Base-by-base conservation (phyloP, 2,113 vertebrate species). In the Brienomyrus brachyistius region DNA sequence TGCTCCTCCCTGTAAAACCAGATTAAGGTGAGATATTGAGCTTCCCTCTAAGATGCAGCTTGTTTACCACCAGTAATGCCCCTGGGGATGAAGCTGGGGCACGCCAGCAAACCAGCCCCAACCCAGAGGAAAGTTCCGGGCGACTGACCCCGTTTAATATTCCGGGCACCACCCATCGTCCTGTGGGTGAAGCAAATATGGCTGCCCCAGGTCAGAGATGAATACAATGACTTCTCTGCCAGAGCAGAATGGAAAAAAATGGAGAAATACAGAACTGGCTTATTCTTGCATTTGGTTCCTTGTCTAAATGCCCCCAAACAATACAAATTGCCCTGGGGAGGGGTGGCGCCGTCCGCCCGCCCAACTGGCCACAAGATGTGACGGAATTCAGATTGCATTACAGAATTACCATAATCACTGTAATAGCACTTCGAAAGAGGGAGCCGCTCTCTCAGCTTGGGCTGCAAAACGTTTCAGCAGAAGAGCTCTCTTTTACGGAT, bases 241-340 rank as follows among this genome's bases (percentile, higher is more conserved):
- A 47, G 47, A 85, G 82, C 10, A 31, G 85, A 86, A 52, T 15
- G n/a, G 48, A 17, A 35, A 52, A 35, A 86, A 52, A 52, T 27
- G 21, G 82, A 80, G 43, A n/a, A n/a, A 88, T 45, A 50, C 59
- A 50, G 88, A 88, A 62, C 62, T 47, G 62, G 66, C 88, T 82
- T 89, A 54, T 89, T 89, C 88, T 43, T 51, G 50, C 88, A 51
- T 50, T 23, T 54, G 88, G 17, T 54, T 89, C 48, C 47, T 80
- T 31, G 47, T 80, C 48, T 45, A 54, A 13, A 43, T 40, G 66
- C 70, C 88, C 88, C 70, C 43, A 17, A 80, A 82, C 48, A 43
- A 70, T 47, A 70, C 70, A 80, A 77, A 31, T 35, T 40, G 11
- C 27, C 19, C 62, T 54, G 70, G 74, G 31, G 27, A 80, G 74